Evolutionary conservation across 2,888 invertebrate genomes (phyloP).

Genomic region (Mesoligia furuncula): DNA sequence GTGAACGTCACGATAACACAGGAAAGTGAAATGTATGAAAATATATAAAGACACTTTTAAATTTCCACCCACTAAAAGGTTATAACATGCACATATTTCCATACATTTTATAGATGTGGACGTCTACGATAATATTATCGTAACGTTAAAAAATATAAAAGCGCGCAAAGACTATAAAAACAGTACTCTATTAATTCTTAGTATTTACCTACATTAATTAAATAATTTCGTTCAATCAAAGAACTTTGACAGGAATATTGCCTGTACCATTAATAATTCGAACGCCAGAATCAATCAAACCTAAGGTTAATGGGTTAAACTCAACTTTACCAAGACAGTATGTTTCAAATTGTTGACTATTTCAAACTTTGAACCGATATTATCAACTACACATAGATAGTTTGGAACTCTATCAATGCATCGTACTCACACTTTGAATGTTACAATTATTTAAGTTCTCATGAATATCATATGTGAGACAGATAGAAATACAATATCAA

Average conservation of each 20-base stretch:
- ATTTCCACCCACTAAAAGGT: background rate
- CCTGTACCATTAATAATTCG: background rate
- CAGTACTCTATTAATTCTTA: background rate
- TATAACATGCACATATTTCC: background rate
- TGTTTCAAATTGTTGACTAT: constrained; percentile 11
- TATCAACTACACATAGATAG: background rate
- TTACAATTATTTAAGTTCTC: background rate
- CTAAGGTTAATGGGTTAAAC: constrained; percentile 13
- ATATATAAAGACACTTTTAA: background rate
- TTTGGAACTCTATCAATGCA: constrained; percentile 8
- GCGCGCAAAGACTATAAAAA: background rate
- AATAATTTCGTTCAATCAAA: background rate
- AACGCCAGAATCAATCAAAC: constrained; percentile 3
- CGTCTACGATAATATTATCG: background rate
- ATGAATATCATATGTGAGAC: background rate
- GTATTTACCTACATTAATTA: background rate
- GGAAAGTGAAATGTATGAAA: background rate
- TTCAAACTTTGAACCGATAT: constrained; percentile 5
- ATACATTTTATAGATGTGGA: background rate
- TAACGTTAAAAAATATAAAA: background rate
- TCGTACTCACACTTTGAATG: constrained; percentile 5
- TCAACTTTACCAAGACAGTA: background rate
- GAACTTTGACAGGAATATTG: background rate
- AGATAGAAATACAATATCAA: background rate
- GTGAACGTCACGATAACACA: background rate